Evolutionary conservation across 1,140 invertebrate species (phyloP).

Genomic region (Tachypleus tridentatus): DNA sequence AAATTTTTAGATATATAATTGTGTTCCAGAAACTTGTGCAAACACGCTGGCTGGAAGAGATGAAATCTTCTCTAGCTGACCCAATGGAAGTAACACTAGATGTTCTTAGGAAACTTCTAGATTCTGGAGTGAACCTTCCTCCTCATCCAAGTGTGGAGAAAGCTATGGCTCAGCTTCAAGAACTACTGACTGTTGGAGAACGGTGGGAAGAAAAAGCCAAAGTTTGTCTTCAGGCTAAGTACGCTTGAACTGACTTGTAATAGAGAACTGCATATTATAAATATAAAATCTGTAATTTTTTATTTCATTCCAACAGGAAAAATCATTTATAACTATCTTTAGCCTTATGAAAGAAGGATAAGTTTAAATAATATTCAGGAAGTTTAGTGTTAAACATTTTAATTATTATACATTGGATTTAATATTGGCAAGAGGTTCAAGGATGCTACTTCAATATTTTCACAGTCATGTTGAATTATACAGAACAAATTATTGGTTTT

Average conservation of each 20-base stretch:
- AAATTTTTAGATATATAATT: too few species aligned
- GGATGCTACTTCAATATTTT: too few species aligned
- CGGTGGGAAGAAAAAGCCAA: conserved; percentile 74
- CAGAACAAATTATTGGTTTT: too few species aligned
- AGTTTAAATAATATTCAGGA: not conserved
- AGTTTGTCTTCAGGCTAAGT: conserved; percentile 46
- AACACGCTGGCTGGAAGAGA: conserved; percentile 58
- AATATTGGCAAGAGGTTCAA: too few species aligned
- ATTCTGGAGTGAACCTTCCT: conserved; percentile 52
- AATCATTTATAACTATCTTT: not conserved
- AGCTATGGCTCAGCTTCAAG: conserved; percentile 55
- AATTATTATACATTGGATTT: too few species aligned
- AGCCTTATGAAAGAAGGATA: not conserved
- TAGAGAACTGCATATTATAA: too few species aligned
- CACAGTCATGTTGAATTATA: too few species aligned
- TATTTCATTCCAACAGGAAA: not conserved
- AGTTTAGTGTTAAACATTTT: too few species aligned
- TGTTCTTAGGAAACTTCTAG: conserved; percentile 57
- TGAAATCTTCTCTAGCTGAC: conserved; percentile 35
- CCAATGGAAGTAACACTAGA: conserved; percentile 49
- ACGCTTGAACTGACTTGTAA: too few species aligned
- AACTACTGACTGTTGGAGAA: conserved; percentile 56
- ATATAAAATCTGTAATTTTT: not conserved
- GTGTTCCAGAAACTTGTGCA: conserved; percentile 36
- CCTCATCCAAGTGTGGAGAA: conserved; percentile 59